Percentiles rank a stretch among this genome's conserved stretches.
These are phyloP conservation scores for Nothocercus nigrocapillus DNA, from an alignment of 2,113 vertebrate genomes.

Conservation along the genomic window DNA sequence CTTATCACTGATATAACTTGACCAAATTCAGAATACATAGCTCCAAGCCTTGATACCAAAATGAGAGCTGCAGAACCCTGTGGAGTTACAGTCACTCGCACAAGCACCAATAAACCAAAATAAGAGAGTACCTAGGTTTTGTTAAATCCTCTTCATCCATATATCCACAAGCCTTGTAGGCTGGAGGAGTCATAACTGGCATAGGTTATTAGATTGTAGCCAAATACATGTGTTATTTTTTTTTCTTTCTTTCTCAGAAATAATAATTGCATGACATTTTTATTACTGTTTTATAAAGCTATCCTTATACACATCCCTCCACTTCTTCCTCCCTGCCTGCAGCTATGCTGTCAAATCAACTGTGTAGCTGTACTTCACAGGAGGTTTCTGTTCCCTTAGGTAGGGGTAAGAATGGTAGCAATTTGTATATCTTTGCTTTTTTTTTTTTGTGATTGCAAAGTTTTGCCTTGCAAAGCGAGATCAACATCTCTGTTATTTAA, in stretches of 20 bases:
- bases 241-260: background rate
- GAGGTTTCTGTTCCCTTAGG: background rate
- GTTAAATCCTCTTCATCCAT: background rate
- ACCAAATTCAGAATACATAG: background rate
- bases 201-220: background rate
- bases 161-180: background rate
- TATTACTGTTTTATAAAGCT: background rate
- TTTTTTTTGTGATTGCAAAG: background rate
- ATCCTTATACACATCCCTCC: background rate
- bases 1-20: background rate
- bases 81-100: background rate
- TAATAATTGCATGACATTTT: background rate
- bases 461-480: background rate
- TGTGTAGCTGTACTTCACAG: background rate
- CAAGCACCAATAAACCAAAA: background rate
- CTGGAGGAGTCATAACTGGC: background rate
- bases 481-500: background rate
- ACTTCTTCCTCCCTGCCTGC: accelerated
- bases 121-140: background rate
- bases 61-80: background rate
- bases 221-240: background rate
- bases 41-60: background rate
- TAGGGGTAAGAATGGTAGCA: background rate
- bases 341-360: background rate
- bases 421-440: background rate